Evolutionary conservation across 2,113 vertebrate species (phyloP).

Genomic region (Paraplagusia blochii): DNA sequence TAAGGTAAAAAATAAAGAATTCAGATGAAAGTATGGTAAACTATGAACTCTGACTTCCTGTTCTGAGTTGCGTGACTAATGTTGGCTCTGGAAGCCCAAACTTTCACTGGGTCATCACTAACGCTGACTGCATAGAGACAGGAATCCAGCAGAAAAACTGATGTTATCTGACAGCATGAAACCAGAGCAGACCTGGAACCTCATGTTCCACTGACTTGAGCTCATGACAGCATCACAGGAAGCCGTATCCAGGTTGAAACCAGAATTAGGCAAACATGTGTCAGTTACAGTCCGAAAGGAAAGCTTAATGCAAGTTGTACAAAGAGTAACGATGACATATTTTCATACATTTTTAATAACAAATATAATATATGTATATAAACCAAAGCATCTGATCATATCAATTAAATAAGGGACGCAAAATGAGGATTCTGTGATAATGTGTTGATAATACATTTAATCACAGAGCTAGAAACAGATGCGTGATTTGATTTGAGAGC

Average conservation of each 20-base stretch:
- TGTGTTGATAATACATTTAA: background rate
- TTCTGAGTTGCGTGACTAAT: conserved; percentile 61
- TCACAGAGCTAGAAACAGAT: conserved; percentile 10
- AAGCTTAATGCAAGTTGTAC: no score
- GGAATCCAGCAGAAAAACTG: conserved; percentile 58
- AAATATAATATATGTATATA: background rate
- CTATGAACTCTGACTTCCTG: conserved; percentile 57
- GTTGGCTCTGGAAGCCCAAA: conserved; percentile 44
- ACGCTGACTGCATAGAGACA: conserved; percentile 48
- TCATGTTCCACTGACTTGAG: conserved; percentile 41
- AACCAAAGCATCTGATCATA: background rate
- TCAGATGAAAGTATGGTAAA: conserved; percentile 39
- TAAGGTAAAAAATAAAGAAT: conserved; percentile 1
- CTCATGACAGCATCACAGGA: conserved; percentile 53
- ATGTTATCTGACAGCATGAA: conserved; percentile 68
- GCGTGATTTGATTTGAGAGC: conserved; percentile 6
- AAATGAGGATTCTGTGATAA: background rate
- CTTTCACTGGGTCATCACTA: conserved; percentile 29
- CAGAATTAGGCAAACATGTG: conserved; percentile 46
- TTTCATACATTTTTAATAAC: background rate
- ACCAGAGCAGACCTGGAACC: conserved; percentile 53
- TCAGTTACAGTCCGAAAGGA: conserved; percentile 36
- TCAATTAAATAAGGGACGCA: background rate
- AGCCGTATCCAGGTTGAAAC: conserved; percentile 27
- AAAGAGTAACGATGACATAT: no score